Evolutionary conservation across 2,797 vertebrate genomes (phyloP), one percentile per base, ranked within the genome.

Genomic region (Basileuterus tristriatus): DNA sequence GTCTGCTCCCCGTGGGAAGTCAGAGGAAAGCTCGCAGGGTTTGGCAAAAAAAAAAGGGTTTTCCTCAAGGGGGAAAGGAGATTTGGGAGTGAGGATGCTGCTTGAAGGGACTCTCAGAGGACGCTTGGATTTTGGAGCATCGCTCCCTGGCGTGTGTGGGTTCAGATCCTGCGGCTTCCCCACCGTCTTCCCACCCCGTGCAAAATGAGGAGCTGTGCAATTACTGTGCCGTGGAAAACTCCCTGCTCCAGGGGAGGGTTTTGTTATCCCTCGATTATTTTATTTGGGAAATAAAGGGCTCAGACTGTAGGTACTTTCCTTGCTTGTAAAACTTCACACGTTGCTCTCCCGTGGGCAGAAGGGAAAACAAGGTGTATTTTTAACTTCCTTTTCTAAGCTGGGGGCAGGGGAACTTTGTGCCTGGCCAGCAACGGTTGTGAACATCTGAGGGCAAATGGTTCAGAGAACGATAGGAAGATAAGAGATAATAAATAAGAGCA

Each of bases 301-400:
- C 63, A 81, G 79, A 2, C 94, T 91, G 41, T 53, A 91, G 95
- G 94, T 94, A 85, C 70, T 96, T 96, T 91, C 91, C 79, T 59
- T 75, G 68, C 63, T 92, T 65, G 75, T 65, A 84, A 70, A 93
- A 46, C 53, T 68, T 27, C 30, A 7, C 39, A 3, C 3, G 8
- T 63, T 9, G 60, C 71, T 82, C 55, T 93, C 53, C 87, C 0
- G 9, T 85, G 88, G 70, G 90, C 95, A 80, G 75, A 22, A 94
- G 46, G 74, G 71, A 86, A 82, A 95, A 63, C 26, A 46, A 78
- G 63, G 46, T 17, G 5, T 60, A 19, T 24, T 82, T 91, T 55
- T n/a, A 63, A 79, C 87, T 95, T 93, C 85, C 86, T 89, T 83
- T 81, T 43, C 43, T 15, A 30, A 85, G 68, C 64, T 81, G 87